A percentile compares a stretch with the other conserved stretches of the same genome.
phyloP scores from a whole-genome alignment of 2,888 invertebrate genomes.

The Falcaria lacertinaria region DNA sequence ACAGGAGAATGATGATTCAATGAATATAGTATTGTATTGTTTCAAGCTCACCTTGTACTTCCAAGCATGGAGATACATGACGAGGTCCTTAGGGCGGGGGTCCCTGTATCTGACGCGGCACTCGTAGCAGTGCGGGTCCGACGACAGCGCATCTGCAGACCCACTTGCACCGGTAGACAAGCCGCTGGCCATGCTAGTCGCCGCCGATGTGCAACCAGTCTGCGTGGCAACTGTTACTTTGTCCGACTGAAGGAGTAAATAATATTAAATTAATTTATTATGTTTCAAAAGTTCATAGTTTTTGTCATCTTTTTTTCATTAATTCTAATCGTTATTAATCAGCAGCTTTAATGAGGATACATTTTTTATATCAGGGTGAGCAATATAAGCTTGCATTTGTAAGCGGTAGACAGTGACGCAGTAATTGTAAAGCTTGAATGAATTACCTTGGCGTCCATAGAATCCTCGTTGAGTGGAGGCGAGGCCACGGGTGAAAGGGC shows the following conservation, averaged over 20 bases:
- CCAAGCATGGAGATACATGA: slow-evolving; percentile 98
- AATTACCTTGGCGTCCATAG: slow-evolving; percentile 72
- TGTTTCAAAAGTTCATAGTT: too few relatives aligned
- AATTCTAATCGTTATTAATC: too few relatives aligned
- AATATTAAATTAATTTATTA: too few relatives aligned
- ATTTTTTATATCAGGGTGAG: too few relatives aligned
- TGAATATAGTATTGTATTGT: background rate
- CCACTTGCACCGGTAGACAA: slow-evolving; percentile 15
- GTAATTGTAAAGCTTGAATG: too few relatives aligned
- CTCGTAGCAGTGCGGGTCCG: slow-evolving; percentile 94
- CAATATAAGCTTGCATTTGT: too few relatives aligned
- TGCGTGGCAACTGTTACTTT: slow-evolving; percentile 92
- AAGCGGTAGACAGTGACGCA: too few relatives aligned
- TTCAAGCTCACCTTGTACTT: slow-evolving; percentile 85
- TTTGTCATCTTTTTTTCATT: too few relatives aligned
- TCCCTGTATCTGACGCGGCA: slow-evolving; percentile 95
- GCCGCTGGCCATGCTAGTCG: slow-evolving; percentile 39
- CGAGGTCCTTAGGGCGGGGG: slow-evolving; percentile 93
- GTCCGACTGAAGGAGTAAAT: slow-evolving; percentile 49
- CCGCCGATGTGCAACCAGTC: slow-evolving; percentile 88
- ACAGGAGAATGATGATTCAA: too few relatives aligned
- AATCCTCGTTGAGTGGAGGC: slow-evolving; percentile 60
- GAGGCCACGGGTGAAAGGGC: slow-evolving; percentile 54
- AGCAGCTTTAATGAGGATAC: too few relatives aligned
- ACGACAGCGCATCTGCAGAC: slow-evolving; percentile 77